phyloP scores from a whole-genome alignment of 2,113 vertebrate species.

The Euleptes europaea region DNA sequence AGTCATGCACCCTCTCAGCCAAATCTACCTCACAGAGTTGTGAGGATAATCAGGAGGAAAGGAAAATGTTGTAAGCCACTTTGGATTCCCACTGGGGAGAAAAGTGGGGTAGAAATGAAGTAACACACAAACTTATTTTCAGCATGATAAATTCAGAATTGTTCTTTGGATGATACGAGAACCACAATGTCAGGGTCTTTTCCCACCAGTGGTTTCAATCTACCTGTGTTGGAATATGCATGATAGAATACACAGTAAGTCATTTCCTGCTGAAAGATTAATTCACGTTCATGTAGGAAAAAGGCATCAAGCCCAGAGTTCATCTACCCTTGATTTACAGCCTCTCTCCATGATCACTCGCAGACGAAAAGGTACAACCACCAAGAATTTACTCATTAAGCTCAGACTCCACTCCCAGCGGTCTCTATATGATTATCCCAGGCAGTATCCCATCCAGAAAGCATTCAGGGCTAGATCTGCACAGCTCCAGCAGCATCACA shows the following conservation, averaged over 20 bases:
- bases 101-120: no score
- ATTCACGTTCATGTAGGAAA: background rate
- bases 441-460: background rate
- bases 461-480: background rate
- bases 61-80: no score
- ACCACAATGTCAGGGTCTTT: background rate
- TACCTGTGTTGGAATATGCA: background rate
- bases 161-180: background rate
- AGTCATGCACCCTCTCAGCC: no score
- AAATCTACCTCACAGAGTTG: no score
- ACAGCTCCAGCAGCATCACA: background rate
- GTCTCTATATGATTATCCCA: background rate
- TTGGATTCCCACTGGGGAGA: no score
- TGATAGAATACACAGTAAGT: background rate
- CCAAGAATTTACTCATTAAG: constrained; percentile 22
- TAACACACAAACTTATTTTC: background rate
- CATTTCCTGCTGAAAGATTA: constrained; percentile 10
- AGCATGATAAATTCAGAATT: background rate
- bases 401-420: constrained; percentile 8
- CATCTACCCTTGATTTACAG: background rate
- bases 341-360: constrained; percentile 27
- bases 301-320: constrained; percentile 1
- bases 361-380: constrained; percentile 3
- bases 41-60: no score
- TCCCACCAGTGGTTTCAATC: background rate